phyloP scores from a whole-genome alignment of 2,797 vertebrate genomes.

The Dermochelys coriacea region DNA sequence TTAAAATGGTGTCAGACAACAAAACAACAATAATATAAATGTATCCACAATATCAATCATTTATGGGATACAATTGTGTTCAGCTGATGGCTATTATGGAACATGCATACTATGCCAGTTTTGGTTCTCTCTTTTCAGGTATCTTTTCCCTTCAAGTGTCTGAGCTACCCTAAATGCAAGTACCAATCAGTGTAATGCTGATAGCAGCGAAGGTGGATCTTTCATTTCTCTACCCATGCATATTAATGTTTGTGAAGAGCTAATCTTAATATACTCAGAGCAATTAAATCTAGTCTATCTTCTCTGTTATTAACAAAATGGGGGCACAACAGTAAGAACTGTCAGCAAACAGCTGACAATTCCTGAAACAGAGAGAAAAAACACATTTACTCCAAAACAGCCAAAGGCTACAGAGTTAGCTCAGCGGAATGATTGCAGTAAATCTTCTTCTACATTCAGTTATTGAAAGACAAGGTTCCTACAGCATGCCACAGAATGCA shows the following conservation, averaged over 20 bases:
- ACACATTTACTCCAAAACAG: background rate
- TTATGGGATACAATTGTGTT: slow-evolving; percentile 98
- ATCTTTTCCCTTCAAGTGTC: background rate
- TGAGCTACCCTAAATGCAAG: background rate
- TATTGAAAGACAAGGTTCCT: background rate
- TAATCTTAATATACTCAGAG: background rate
- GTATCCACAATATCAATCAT: too few relatives aligned
- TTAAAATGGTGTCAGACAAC: too few relatives aligned
- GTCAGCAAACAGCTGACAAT: slow-evolving; percentile 6
- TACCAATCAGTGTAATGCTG: background rate
- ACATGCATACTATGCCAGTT: slow-evolving; percentile 97
- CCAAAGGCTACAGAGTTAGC: background rate
- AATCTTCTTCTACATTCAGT: background rate
- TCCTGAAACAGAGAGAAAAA: background rate
- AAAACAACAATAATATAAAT: too few relatives aligned
- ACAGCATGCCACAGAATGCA: background rate
- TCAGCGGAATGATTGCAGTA: background rate
- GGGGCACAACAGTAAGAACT: background rate
- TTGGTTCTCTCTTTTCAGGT: slow-evolving; percentile 82
- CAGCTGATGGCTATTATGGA: slow-evolving; percentile 99
- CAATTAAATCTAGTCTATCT: background rate
- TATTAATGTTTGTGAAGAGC: background rate
- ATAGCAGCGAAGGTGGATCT: background rate
- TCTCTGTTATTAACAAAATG: background rate
- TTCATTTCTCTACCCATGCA: background rate